Evolutionary conservation across 2,113 vertebrate genomes (phyloP).

Genomic region (Empidonax traillii): DNA sequence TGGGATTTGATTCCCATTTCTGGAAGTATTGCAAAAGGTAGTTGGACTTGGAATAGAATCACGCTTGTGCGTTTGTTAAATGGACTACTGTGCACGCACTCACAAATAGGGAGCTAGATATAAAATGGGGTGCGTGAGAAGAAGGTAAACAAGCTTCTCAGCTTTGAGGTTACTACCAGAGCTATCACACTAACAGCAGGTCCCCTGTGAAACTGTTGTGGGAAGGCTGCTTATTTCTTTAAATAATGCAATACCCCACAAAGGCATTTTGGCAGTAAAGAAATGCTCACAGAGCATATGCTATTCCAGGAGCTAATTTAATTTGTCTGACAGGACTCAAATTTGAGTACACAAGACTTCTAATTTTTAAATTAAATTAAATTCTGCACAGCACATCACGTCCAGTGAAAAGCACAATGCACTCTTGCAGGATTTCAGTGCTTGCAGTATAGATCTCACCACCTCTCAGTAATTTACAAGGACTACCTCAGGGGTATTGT

Average conservation of each 20-base stretch:
- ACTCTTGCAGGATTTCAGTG: neutral
- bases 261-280: neutral
- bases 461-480: neutral
- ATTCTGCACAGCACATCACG: neutral
- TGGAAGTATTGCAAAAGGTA: neutral
- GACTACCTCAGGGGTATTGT: neutral
- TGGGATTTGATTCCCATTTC: neutral
- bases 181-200: neutral
- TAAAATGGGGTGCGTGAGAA: neutral
- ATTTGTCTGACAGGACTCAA: constrained; percentile 5
- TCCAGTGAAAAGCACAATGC: neutral
- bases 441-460: neutral
- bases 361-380: constrained; percentile 7
- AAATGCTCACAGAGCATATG: neutral
- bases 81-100: neutral
- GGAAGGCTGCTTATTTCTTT: neutral
- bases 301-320: neutral
- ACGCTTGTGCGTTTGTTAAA: neutral
- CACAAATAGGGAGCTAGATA: neutral
- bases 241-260: neutral
- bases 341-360: neutral
- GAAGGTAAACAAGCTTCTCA: neutral
- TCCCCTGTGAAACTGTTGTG: neutral
- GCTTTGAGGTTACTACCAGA: neutral
- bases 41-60: neutral